These are phyloP conservation scores for Tenualosa ilisha DNA, from an alignment of 2,797 vertebrate genomes.

Conservation along the genomic window DNA sequence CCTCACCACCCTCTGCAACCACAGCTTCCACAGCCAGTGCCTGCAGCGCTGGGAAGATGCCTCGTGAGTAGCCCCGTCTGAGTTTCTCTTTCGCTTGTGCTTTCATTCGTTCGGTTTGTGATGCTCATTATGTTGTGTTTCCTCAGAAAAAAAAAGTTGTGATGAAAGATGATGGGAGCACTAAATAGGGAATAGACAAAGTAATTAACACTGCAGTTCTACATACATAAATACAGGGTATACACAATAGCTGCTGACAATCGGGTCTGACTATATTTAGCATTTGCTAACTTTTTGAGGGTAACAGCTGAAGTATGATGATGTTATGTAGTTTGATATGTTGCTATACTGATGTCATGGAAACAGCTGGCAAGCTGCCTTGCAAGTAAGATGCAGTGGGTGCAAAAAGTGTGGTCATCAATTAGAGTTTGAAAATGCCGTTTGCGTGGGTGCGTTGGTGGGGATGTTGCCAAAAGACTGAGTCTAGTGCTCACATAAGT, in stretches of 20 bases:
- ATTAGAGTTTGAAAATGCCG: too few species aligned
- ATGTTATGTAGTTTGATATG: background rate
- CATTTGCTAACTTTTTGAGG: background rate
- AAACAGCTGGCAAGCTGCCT: background rate
- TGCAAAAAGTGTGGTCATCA: too few species aligned
- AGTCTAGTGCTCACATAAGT: background rate
- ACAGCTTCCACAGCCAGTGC: conserved; percentile 98
- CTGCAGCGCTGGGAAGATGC: conserved; percentile 98
- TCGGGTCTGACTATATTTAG: background rate
- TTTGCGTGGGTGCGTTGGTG: too few species aligned
- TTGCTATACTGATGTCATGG: background rate
- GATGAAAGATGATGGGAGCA: background rate
- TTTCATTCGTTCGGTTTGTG: background rate
- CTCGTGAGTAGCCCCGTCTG: conserved; percentile 78
- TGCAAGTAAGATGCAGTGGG: background rate
- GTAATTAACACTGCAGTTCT: too few species aligned
- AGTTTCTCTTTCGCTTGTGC: background rate
- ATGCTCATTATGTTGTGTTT: background rate
- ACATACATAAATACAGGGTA: too few species aligned
- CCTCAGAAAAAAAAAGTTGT: background rate
- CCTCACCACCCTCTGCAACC: conserved; percentile 95
- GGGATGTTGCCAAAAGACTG: background rate
- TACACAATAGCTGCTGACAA: background rate
- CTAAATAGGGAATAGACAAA: too few species aligned
- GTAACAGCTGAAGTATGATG: background rate